Conservation (phyloP, 2,888 invertebrate genomes). For the Tipula helvola region DNA sequence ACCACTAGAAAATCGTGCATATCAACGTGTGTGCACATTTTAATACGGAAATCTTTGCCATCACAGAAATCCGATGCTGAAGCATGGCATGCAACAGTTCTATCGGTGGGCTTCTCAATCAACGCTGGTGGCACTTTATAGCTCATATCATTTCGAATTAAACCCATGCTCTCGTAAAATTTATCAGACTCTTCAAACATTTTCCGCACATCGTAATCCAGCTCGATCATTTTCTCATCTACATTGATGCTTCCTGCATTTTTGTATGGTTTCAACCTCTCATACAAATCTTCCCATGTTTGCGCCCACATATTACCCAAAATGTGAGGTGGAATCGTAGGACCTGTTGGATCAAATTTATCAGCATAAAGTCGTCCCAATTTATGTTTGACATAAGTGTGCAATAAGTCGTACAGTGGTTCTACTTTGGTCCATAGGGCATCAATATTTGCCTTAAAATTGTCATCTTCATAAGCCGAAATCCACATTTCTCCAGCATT, state of each 20-base stretch:
- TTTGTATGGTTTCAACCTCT: slow-evolving; percentile 32
- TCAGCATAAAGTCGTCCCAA: slow-evolving; percentile 17
- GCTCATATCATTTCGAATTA: slow-evolving; percentile 36
- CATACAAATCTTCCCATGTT: slow-evolving; percentile 34
- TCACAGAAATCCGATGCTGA: slow-evolving; percentile 47
- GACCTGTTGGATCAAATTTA: slow-evolving; percentile 29
- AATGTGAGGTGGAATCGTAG: slow-evolving; percentile 39
- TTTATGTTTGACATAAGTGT: slow-evolving; percentile 11
- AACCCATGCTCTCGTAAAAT: slow-evolving; percentile 37
- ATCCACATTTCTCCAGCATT: slow-evolving; percentile 43
- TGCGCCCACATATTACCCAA: slow-evolving; percentile 38
- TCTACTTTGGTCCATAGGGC: slow-evolving; percentile 11
- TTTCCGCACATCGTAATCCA: slow-evolving; percentile 22
- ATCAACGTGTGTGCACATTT: slow-evolving; percentile 17
- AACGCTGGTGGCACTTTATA: slow-evolving; percentile 36
- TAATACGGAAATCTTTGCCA: slow-evolving; percentile 33
- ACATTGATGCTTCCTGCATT: slow-evolving; percentile 32
- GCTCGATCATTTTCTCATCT: slow-evolving; percentile 34
- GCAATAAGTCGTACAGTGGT: slow-evolving; percentile 13
- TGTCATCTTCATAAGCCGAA: slow-evolving; percentile 31
- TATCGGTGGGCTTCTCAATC: slow-evolving; percentile 39
- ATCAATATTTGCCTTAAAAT: slow-evolving; percentile 19
- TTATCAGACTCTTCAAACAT: slow-evolving; percentile 39
- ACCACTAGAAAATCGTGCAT: slow-evolving; percentile 15
- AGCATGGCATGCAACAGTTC: slow-evolving; percentile 41